phyloP scores from a whole-genome alignment of 2,113 vertebrate genomes.

The Sapajus apella region DNA sequence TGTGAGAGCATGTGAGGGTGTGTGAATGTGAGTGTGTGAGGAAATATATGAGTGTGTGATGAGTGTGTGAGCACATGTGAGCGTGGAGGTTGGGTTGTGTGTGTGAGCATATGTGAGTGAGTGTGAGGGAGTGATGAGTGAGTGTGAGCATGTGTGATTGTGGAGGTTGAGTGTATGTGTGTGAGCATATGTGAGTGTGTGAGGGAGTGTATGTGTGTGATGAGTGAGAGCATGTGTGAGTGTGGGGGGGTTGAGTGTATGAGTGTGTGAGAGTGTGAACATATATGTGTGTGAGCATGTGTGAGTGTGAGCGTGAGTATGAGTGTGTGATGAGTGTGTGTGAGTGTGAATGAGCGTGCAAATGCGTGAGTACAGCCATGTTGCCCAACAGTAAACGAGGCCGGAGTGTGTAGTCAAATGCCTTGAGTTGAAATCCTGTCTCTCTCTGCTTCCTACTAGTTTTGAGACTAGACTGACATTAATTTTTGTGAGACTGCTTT shows the following conservation, averaged over 20 bases:
- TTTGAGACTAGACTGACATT: not conserved
- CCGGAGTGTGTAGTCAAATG: rapidly evolving
- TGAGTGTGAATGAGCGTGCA: not conserved
- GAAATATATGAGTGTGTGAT: too few species aligned
- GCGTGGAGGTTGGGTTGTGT: not conserved
- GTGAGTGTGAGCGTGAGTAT: too few species aligned
- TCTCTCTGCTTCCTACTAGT: not conserved
- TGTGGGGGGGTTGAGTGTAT: too few species aligned
- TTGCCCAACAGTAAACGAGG: rapidly evolving
- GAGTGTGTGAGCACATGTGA: too few species aligned
- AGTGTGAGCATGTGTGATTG: too few species aligned
- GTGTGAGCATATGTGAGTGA: not conserved
- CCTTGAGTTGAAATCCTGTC: too few species aligned
- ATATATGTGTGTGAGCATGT: not conserved
- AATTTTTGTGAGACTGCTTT: not conserved
- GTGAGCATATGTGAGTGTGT: not conserved
- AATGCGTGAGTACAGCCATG: not conserved
- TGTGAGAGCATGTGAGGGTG: not conserved
- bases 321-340: not conserved
- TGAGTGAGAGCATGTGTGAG: not conserved
- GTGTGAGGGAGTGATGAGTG: not conserved
- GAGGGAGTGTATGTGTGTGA: not conserved
- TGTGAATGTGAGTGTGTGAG: not conserved
- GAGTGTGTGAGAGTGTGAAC: too few species aligned
- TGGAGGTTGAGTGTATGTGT: too few species aligned